These are phyloP conservation scores for Chironomus riparius DNA, from an alignment of 2,888 invertebrate species.

Conservation along the genomic window DNA sequence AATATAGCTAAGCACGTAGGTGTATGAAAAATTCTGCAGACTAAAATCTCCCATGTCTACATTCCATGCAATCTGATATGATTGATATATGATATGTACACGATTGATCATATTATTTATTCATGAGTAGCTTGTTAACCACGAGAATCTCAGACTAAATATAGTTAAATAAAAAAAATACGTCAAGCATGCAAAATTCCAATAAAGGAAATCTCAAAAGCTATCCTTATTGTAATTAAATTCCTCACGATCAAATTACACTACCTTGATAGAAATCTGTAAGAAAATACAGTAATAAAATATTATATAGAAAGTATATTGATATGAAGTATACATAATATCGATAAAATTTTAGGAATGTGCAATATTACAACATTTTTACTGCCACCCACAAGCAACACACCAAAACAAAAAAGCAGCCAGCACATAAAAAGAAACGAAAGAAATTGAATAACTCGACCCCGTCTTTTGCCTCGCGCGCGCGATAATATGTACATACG, in stretches of 20 bases:
- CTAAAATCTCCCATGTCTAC: no score
- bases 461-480: not conserved
- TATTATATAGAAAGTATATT: not conserved
- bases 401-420: not conserved
- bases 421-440: not conserved
- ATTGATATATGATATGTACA: no score
- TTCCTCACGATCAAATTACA: no score
- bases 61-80: no score
- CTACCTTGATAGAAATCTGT: no score
- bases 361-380: constrained; percentile 7
- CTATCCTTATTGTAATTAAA: no score
- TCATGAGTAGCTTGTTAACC: no score
- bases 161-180: not conserved
- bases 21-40: no score
- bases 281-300: not conserved
- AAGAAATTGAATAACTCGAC: not conserved
- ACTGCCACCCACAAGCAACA: not conserved
- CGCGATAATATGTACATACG: not conserved
- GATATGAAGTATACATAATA: constrained; percentile 7
- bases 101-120: no score
- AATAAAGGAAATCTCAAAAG: no score
- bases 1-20: no score
- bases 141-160: not conserved
- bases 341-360: constrained; percentile 8
- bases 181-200: not conserved